A percentile compares a stretch with the other conserved stretches of the same genome.
phyloP scores from a whole-genome alignment of 2,888 invertebrate genomes.

The Vesta saturnalis region DNA sequence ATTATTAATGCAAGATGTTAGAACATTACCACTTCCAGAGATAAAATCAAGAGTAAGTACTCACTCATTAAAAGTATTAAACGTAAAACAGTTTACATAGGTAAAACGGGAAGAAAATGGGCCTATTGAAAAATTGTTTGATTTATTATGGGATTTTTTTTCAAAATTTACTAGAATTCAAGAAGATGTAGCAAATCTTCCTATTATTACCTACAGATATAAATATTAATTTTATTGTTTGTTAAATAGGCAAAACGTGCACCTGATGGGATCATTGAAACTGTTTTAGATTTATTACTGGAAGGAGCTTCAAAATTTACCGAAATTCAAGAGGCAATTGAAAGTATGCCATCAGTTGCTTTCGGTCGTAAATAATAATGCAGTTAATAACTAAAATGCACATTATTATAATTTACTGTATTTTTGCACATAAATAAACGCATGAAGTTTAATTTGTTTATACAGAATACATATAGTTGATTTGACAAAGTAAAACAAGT shows the following conservation, averaged over 20 bases:
- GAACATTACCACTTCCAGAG: neutral
- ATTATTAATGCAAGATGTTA: neutral
- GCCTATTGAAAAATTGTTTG: neutral
- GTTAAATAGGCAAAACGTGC: slow-evolving; percentile 17
- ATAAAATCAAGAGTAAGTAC: neutral
- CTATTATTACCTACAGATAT: neutral
- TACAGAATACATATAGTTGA: no score
- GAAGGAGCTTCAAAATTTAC: slow-evolving; percentile 9
- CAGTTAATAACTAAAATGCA: neutral
- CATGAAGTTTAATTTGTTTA: no score
- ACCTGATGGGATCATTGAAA: slow-evolving; percentile 17
- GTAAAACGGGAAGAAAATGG: neutral
- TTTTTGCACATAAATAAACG: no score
- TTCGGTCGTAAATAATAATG: slow-evolving; percentile 20
- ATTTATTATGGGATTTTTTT: slow-evolving; percentile 15
- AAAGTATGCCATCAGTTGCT: slow-evolving; percentile 10
- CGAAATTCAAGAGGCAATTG: slow-evolving; percentile 21
- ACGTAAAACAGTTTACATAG: neutral
- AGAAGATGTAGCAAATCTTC: slow-evolving; percentile 6
- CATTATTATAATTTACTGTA: no score
- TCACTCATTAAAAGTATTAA: neutral
- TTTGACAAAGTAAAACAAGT: no score
- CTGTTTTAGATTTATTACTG: slow-evolving; percentile 9
- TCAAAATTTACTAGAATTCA: slow-evolving; percentile 3
- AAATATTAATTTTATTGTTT: neutral